Base-by-base conservation (phyloP, 1,140 invertebrate genomes). In the Drosophila ironensis region DNA sequence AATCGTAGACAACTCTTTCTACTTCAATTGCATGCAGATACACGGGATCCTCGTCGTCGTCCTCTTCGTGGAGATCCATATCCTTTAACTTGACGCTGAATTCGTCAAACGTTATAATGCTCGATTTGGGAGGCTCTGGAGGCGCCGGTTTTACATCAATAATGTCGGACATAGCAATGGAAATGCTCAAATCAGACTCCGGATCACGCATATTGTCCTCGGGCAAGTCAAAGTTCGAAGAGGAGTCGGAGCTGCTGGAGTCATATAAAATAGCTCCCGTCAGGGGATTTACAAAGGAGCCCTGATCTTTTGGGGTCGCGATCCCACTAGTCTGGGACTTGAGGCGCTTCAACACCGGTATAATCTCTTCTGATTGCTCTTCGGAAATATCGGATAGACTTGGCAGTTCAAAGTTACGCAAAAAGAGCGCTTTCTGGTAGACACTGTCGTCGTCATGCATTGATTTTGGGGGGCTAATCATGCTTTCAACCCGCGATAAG, bases 361-460 rank as follows among this genome's bases (percentile, higher is more conserved):
- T 2, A 3, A 3, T 5, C 20, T 22, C 20, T 5, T 22, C 20
- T 2, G 12, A 12, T 2, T 44, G 16, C 9, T 72, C 74, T 9
- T 78, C 74, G 5, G 74, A 78, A 8, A 80, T 51, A 11, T 78
- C 74, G 1, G 75, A 78, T 9, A 78, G 24, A 17, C 19, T 33
- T 5, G 75, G 74, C 7, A 78, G 0, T 2, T 80, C 54, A 8
- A 78, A 73, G 0, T 11, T 1, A 2, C 9, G 24, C 2, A 78
- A 37, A 12, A 78, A 78, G 7, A 38, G 8, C 0, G 6, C 4
- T 30, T 73, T 78, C 3, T 69, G 8, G 14, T 69, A 30, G 1
- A 74, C 19, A 1, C 67, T 20, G 5, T 71, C 66, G 1, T 4
- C 4, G 4, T 25, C 8, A n/a, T 25, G 19, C 4, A 1, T 3